Conservation (phyloP, 2,113 vertebrate genomes). For the Sander vitreus region DNA sequence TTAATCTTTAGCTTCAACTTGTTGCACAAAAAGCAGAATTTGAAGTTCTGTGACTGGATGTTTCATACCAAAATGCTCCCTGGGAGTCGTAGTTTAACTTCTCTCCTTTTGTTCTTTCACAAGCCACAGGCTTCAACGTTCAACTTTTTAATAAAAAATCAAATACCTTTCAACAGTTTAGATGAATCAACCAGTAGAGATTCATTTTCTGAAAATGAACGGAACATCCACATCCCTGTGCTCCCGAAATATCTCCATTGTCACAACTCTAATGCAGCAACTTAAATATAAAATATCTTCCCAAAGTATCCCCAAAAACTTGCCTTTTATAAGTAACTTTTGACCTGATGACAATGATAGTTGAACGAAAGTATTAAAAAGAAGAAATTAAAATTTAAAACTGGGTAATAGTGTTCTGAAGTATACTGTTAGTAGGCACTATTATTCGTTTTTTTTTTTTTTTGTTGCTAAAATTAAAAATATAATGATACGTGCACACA, state of each 20-base stretch:
- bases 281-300: not conserved
- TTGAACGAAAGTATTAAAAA: not conserved
- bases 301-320: too few species aligned
- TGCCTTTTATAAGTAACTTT: too few species aligned
- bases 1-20: not conserved
- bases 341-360: not conserved
- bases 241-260: not conserved
- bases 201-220: not conserved
- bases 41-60: not conserved
- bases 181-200: not conserved
- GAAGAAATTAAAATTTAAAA: not conserved
- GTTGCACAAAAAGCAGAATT: too few species aligned
- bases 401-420: not conserved
- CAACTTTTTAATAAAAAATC: not conserved
- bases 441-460: not conserved
- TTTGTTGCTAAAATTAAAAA: not conserved
- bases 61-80: not conserved
- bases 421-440: not conserved
- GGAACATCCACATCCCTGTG: not conserved
- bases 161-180: accelerated
- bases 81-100: not conserved
- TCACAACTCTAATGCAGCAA: too few species aligned
- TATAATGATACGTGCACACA: too few species aligned
- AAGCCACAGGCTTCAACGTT: not conserved
- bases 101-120: not conserved